Base-by-base conservation (phyloP, 2,113 vertebrate genomes). In the Limanda limanda region DNA sequence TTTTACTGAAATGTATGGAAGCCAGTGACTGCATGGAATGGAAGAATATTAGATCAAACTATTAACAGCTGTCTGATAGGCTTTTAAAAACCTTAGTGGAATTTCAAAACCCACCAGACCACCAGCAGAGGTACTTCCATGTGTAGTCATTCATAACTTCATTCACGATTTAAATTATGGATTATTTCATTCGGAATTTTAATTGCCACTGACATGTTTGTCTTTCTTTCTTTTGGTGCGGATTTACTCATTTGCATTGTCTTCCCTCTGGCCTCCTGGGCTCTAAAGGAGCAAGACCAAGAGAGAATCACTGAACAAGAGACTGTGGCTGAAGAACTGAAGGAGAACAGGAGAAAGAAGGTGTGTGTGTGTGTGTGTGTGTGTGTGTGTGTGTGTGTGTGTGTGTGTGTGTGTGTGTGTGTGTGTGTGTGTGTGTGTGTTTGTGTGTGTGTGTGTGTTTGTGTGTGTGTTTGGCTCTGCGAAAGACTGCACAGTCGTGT, bases 241-340 rank as follows among this genome's bases (percentile, higher is more conserved):
- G 59, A 78, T 58, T 63, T 65, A 20, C 21, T 37, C 31, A 71
- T 70, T 76, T 74, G 71, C 58, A 76, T 71, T 79, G 77, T 79
- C 40, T 71, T 68, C 70, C 70, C 59, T 77, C 72, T 58, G 67
- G 79, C 77, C 71, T 81, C 60, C 52, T 65, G 74, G 48, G 63
- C 47, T 74, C 57, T 64, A 48, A 58, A 75, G 35, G 74, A 83
- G 65, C 25, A 37, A 18, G 35, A 55, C 21, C 68, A 31, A 71
- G 42, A 61, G 48, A 37, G 45, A 77, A 31, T 21, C 48, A 52
- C 25, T 56, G 54, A 68, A 25, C 42, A 23, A 69, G 45, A 56
- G 55, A 69, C 69, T 59, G n/a, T 60, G 51, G 8, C 51, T 20
- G 51, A n/a, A n/a, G 20, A 52, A n/a, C 20, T n/a, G 20, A 56